Evolutionary conservation across 2,113 vertebrate species (phyloP).

Genomic region (Eira barbara): DNA sequence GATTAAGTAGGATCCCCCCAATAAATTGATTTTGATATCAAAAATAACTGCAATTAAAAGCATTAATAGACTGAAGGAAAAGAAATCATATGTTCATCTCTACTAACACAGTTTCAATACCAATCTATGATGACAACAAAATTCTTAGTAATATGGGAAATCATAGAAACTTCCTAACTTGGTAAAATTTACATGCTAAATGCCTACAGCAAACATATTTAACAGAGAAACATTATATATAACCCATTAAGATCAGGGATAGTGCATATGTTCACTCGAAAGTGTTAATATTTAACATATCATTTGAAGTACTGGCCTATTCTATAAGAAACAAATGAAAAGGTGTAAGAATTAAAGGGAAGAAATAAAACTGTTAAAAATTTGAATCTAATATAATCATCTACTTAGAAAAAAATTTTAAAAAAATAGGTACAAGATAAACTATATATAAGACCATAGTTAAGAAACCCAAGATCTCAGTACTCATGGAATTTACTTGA

Average conservation of each 20-base stretch:
- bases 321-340: not conserved
- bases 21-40: not conserved
- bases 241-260: not conserved
- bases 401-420: not conserved
- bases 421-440: not conserved
- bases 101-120: not conserved
- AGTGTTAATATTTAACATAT: not conserved
- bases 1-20: not conserved
- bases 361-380: constrained; percentile 1
- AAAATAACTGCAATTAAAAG: not conserved
- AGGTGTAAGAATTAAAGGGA: not conserved
- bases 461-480: not conserved
- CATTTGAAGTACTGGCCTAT: not conserved
- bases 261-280: not conserved
- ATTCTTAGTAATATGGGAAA: not conserved
- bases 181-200: not conserved
- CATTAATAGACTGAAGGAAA: not conserved
- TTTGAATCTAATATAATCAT: not conserved
- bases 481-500: not conserved
- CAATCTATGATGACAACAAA: not conserved
- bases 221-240: not conserved
- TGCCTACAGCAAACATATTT: not conserved
- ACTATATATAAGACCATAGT: not conserved
- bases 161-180: not conserved
- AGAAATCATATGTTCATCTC: not conserved